Conservation (phyloP, 2,888 invertebrate species). For the Choristoneura rosaceana region DNA sequence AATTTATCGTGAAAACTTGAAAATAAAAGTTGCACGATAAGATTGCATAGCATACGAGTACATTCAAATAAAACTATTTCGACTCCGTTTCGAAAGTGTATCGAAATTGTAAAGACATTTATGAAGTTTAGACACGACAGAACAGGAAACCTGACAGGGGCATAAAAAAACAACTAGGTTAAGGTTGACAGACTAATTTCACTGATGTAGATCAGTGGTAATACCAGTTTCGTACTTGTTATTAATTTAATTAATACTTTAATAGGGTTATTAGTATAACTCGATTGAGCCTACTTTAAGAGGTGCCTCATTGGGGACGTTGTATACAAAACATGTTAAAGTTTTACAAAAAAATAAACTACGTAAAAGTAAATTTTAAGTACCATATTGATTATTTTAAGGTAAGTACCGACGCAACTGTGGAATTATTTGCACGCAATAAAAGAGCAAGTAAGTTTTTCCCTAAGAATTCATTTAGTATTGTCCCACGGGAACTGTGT, state of each 20-base stretch:
- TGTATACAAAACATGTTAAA: not conserved
- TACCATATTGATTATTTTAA: too few species aligned
- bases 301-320: not conserved
- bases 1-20: not conserved
- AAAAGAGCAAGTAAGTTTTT: too few species aligned
- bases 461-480: too few species aligned
- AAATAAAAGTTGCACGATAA: not conserved
- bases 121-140: slow-evolving; percentile 70
- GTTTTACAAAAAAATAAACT: not conserved
- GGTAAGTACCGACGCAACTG: too few species aligned
- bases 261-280: not conserved
- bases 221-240: slow-evolving; percentile 21
- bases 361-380: too few species aligned
- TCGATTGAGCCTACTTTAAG: not conserved
- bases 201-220: slow-evolving; percentile 33
- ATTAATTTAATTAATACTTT: slow-evolving; percentile 29
- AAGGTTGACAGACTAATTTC: slow-evolving; percentile 61
- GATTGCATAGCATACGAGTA: not conserved
- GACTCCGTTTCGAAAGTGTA: slow-evolving; percentile 71
- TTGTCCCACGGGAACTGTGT: too few species aligned
- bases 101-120: slow-evolving; percentile 70
- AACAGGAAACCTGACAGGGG: slow-evolving; percentile 77
- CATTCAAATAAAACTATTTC: slow-evolving; percentile 23
- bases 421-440: too few species aligned
- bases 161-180: slow-evolving; percentile 73